Evolutionary conservation across 1,140 invertebrate genomes (phyloP), one percentile per base, ranked within the genome.

Genomic region (Platorchestia sp.): DNA sequence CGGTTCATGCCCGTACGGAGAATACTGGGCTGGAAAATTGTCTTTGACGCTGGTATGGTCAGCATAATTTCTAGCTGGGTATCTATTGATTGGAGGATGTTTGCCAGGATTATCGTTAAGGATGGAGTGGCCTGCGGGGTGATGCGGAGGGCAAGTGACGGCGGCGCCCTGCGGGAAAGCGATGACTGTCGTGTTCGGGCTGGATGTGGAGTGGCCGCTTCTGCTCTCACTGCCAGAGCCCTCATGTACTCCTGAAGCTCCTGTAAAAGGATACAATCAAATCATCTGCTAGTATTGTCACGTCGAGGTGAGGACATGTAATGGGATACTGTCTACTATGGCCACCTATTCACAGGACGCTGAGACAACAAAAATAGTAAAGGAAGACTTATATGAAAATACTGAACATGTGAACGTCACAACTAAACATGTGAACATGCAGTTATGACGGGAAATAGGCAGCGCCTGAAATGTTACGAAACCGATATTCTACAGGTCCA

Each of bases 201-300:
- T 93, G 36, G 91, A 93, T 10, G 91, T 93, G 44, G 91, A 93
- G 91, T 93, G 91, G 10, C 91, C 91, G 36, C 91, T 93, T 47
- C 91, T 93, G 91, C 91, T 93, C 45, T 93, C 91, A 36, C 91
- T 93, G 91, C 91, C 91, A 19, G 91, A 93, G 1, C 91, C 91
- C 7, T 93, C 91, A n/a, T 6, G 91, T 7, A 45, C 91, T 45
- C 43, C 91, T 44, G 91, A 93, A 44, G 91, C 45, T 47, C 91
- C 91, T 93, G 91, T 47, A 40, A 16, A 47, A 7, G 45, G 27
- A 90, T 19, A 44, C 44, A 90, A 90, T 90, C 27, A 90, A 27
- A 22, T 10, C 10, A 75, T 27, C 19, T 75, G 59, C 1, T 75
- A 27, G 10, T 75, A 75, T 75, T 36, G 36, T 27, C 27, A 75